These are phyloP conservation scores for Sycophaga agraensis DNA, from an alignment of 1,140 invertebrate genomes.

Conservation along the genomic window DNA sequence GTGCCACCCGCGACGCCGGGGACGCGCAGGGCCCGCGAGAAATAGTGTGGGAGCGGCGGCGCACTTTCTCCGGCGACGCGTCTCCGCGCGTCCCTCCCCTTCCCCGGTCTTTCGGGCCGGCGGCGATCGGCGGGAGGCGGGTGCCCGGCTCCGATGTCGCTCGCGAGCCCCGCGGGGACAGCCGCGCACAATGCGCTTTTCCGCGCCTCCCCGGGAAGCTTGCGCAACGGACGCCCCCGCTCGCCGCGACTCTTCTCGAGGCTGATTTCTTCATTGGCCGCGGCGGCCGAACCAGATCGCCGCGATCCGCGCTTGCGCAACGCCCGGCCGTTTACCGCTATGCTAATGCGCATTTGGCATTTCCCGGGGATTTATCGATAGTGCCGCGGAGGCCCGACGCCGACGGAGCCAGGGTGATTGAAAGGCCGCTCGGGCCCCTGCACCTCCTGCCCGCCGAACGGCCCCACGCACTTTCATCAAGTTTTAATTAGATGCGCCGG, in stretches of 20 bases:
- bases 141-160: no score
- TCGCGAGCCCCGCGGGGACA: no score
- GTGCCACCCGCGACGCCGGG: slow-evolving; percentile 23
- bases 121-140: no score
- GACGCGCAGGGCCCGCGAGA: slow-evolving; percentile 28
- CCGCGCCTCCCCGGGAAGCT: no score
- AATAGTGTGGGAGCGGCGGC: slow-evolving; percentile 49
- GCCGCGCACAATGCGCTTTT: no score
- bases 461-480: background rate
- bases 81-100: slow-evolving; percentile 45
- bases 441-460: background rate
- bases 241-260: slow-evolving; percentile 9
- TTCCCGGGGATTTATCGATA: slow-evolving; percentile 14
- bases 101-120: slow-evolving; percentile 36
- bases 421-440: slow-evolving; percentile 9
- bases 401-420: slow-evolving; percentile 12
- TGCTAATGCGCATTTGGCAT: slow-evolving; percentile 25
- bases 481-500: background rate
- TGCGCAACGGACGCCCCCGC: no score
- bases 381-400: no score
- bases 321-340: slow-evolving; percentile 22
- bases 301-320: background rate
- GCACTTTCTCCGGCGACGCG: slow-evolving; percentile 17
- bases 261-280: slow-evolving; percentile 27
- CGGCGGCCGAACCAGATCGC: slow-evolving; percentile 13